These are phyloP conservation scores for Cyclina sinensis DNA, from an alignment of 1,140 invertebrate genomes.

Conservation along the genomic window DNA sequence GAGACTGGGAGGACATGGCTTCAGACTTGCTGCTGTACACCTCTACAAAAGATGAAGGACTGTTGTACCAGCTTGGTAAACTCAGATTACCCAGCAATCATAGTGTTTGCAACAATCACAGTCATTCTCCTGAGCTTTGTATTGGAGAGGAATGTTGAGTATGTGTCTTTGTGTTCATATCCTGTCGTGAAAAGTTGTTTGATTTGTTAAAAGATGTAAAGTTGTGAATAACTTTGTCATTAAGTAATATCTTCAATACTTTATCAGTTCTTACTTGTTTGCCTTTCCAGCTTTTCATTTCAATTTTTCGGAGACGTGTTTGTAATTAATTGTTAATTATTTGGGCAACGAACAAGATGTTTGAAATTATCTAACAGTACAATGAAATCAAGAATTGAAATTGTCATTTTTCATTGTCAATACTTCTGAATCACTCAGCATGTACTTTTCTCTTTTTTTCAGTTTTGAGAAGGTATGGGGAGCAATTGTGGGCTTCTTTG, in stretches of 20 bases:
- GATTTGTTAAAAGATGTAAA: neutral
- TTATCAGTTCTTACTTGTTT: neutral
- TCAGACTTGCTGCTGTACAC: neutral
- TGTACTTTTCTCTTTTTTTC: neutral
- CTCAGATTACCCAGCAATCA: slow-evolving; percentile 57
- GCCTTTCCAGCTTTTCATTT: neutral
- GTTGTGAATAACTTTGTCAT: neutral
- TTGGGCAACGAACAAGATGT: too few relatives aligned
- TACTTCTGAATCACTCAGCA: too few relatives aligned
- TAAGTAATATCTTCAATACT: neutral
- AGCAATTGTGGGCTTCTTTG: slow-evolving; percentile 31
- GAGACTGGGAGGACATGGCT: neutral
- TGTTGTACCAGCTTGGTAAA: slow-evolving; percentile 8
- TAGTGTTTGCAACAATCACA: slow-evolving; percentile 52
- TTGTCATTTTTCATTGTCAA: neutral
- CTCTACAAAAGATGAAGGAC: neutral
- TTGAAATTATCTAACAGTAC: neutral
- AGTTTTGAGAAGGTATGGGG: slow-evolving; percentile 58
- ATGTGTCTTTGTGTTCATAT: slow-evolving; percentile 45
- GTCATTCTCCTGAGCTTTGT: slow-evolving; percentile 50
- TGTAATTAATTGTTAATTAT: neutral
- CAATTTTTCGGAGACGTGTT: neutral
- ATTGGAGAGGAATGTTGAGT: slow-evolving; percentile 53
- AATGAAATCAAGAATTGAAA: neutral
- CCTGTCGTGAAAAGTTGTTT: too few relatives aligned